Base-by-base conservation (phyloP, 1,140 invertebrate genomes). In the Dendrolimus kikuchii region DNA sequence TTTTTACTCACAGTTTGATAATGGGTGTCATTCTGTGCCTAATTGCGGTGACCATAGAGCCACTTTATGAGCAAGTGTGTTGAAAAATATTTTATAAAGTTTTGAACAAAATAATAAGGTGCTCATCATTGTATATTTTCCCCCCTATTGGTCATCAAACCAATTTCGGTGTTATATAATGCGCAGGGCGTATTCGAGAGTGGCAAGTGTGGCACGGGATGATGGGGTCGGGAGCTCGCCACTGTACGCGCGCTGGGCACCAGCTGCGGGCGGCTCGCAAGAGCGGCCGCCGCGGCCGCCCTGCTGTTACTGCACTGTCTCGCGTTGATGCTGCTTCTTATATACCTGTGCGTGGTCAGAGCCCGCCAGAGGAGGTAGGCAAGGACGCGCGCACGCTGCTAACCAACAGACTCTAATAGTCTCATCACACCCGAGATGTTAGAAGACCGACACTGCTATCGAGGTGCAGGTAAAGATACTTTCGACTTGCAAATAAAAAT, bases 201-300 rank as follows among this genome's bases (percentile, higher is more conserved):
- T 76, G 93, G 93, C 64, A 95, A 95, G 85, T 94, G 93, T 69
- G 93, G 93, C 65, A 95, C 94, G 55, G 92, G 92, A 87, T 88
- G 86, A 88, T 85, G 66, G 50, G 65, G 60, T 53, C 64, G 66
- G 58, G 75, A 71, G 77, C 66, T 73, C 64, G 81, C 70, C 63
- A 42, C 64, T 64, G 63, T 60, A 71, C 64, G 68, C 53, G 77
- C 74, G 65, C 74, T 79, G 53, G 60, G 52, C 43, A 46, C 42
- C 37, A 62, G 68, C 60, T 52, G 56, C 46, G 45, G 44, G 47
- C 59, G 68, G n/a, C 66, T 71, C 43, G 52, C 66, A 60, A 68
- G 65, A 9, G 51, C 55, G 54, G 60, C 64, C 56, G 61, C 60
- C 40, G 67, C 64, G 42, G 66, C 62, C 36, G 63, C 57, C 52